Percentiles rank a stretch among this genome's conserved stretches.
Evolutionary conservation across 2,797 vertebrate genomes (phyloP).

Genomic region (Halcyon badia): DNA sequence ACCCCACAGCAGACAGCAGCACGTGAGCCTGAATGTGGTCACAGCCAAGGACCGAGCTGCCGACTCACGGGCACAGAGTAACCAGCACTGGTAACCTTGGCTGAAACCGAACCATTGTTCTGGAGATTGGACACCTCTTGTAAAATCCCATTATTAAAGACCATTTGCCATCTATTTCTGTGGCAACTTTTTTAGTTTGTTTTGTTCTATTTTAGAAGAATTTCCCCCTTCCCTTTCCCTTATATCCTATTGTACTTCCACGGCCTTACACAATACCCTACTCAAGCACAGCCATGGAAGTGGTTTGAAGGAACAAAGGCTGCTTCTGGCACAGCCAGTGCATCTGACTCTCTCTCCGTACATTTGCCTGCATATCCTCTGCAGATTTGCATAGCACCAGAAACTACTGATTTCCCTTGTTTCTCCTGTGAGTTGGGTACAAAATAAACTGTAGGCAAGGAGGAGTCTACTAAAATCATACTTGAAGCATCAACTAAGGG

Average conservation of each 20-base stretch:
- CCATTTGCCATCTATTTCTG: neutral
- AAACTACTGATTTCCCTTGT: neutral
- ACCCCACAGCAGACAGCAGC: neutral
- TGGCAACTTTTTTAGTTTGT: neutral
- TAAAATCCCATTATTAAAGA: slow-evolving; percentile 31
- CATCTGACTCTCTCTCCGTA: neutral
- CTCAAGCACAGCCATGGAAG: slow-evolving; percentile 18
- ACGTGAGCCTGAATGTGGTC: neutral
- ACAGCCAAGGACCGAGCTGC: neutral
- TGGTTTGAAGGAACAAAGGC: slow-evolving; percentile 42
- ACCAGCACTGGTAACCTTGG: slow-evolving; percentile 26
- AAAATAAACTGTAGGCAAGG: neutral
- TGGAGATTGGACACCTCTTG: neutral
- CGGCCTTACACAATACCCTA: slow-evolving; percentile 43
- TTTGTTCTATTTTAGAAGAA: slow-evolving; percentile 23
- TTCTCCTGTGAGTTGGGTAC: neutral
- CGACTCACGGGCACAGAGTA: neutral
- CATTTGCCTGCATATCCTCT: neutral
- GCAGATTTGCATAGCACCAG: neutral
- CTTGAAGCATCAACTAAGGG: neutral
- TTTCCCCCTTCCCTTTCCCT: neutral
- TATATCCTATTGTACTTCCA: slow-evolving; percentile 5
- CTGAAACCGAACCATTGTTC: slow-evolving; percentile 18
- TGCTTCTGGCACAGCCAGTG: slow-evolving; percentile 17
- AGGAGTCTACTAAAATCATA: neutral